These are phyloP conservation scores for Volucella inanis DNA, from an alignment of 2,888 invertebrate genomes.

Conservation along the genomic window DNA sequence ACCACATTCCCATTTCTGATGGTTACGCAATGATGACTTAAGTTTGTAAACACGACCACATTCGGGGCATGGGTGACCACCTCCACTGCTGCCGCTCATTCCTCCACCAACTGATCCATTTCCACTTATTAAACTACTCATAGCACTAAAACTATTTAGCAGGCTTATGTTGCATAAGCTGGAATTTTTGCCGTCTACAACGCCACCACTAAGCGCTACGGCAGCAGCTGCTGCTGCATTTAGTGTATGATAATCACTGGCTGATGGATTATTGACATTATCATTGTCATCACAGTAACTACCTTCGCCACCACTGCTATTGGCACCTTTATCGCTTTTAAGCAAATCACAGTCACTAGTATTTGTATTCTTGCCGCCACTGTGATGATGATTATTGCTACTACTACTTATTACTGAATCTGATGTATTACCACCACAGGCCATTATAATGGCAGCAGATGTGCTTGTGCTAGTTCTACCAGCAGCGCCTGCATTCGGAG, in stretches of 20 bases:
- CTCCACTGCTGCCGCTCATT: slow-evolving; percentile 80
- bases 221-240: slow-evolving; percentile 79
- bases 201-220: slow-evolving; percentile 50
- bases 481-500: slow-evolving; percentile 50
- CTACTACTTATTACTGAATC: slow-evolving; percentile 75
- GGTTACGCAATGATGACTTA: slow-evolving; percentile 92
- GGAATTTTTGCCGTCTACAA: slow-evolving; percentile 77
- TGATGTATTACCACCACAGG: slow-evolving; percentile 51
- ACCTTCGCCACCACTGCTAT: slow-evolving; percentile 79
- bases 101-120: slow-evolving; percentile 76
- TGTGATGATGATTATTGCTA: slow-evolving; percentile 78
- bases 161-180: slow-evolving; percentile 81
- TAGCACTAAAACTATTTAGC: slow-evolving; percentile 81
- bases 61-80: slow-evolving; percentile 90
- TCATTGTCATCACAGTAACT: slow-evolving; percentile 74
- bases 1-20: slow-evolving; percentile 94
- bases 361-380: slow-evolving; percentile 75
- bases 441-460: slow-evolving; percentile 43
- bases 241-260: slow-evolving; percentile 79
- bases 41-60: slow-evolving; percentile 94
- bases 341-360: slow-evolving; percentile 73
- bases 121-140: slow-evolving; percentile 81
- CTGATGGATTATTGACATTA: slow-evolving; percentile 66
- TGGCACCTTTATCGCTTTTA: slow-evolving; percentile 77
- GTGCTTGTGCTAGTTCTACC: slow-evolving; percentile 47